Evolutionary conservation across 2,797 vertebrate species (phyloP).

Genomic region (Ctenopoma kingsleyae): DNA sequence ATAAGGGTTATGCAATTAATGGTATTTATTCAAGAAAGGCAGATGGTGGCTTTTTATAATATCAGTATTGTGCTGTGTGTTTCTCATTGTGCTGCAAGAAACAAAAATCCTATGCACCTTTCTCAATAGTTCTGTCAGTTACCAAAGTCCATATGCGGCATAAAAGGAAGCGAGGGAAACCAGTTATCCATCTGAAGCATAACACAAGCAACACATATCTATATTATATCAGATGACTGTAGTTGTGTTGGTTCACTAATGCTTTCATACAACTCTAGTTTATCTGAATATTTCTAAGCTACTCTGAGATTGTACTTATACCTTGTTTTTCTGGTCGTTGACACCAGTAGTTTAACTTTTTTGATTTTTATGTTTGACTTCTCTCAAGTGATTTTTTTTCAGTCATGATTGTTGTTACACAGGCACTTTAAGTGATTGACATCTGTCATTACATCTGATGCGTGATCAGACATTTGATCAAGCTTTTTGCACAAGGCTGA

Average conservation of each 20-base stretch:
- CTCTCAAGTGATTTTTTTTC: conserved; percentile 44
- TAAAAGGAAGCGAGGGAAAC: conserved; percentile 79
- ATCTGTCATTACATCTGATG: conserved; percentile 56
- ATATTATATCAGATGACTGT: conserved; percentile 57
- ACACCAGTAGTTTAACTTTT: conserved; percentile 31
- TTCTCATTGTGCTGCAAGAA: conserved; percentile 60
- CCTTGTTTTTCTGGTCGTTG: conserved; percentile 46
- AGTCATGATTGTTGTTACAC: conserved; percentile 81
- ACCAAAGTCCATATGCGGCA: conserved; percentile 73
- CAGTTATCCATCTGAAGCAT: conserved; percentile 62
- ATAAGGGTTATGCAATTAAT: conserved; percentile 59
- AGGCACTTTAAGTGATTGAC: conserved; percentile 84
- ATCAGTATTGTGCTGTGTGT: conserved; percentile 73
- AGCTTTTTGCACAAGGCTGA: conserved; percentile 76
- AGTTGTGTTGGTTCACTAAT: conserved; percentile 33
- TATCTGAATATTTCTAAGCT: conserved; percentile 43
- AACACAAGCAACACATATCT: conserved; percentile 54
- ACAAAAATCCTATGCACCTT: conserved; percentile 62
- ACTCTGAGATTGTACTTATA: conserved; percentile 55
- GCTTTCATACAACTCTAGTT: conserved; percentile 30
- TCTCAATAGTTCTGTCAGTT: conserved; percentile 52
- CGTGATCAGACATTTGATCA: conserved; percentile 69
- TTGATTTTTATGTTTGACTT: conserved; percentile 46
- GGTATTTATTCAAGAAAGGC: conserved; percentile 73
- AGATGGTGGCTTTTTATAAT: conserved; percentile 50